Percentiles rank a stretch among this genome's conserved stretches.
These are phyloP conservation scores for Chrysopa pallens DNA, from an alignment of 1,140 invertebrate genomes.

Conservation along the genomic window DNA sequence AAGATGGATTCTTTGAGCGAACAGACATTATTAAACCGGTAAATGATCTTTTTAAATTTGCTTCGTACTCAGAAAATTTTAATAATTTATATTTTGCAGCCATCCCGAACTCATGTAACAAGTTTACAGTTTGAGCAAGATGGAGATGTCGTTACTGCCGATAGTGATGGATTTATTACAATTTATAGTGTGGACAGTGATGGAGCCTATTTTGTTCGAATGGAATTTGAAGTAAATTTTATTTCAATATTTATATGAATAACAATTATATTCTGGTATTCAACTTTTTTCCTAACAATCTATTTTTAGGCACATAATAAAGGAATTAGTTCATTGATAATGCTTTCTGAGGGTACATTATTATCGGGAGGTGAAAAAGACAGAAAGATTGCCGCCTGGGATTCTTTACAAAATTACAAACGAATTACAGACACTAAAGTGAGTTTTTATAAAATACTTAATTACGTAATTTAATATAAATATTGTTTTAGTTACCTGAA, in stretches of 20 bases:
- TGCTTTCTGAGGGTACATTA: conserved; percentile 76
- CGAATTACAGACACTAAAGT: conserved; percentile 79
- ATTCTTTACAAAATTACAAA: conserved; percentile 77
- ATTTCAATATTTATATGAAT: neutral
- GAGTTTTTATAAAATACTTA: conserved; percentile 6
- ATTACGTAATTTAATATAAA: neutral
- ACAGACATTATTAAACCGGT: conserved; percentile 74
- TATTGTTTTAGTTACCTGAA: conserved; percentile 50
- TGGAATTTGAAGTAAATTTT: conserved; percentile 55
- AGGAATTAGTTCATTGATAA: conserved; percentile 66
- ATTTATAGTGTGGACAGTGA: conserved; percentile 81
- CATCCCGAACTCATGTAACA: conserved; percentile 60
- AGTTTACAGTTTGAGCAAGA: conserved; percentile 83
- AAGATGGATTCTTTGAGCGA: conserved; percentile 75
- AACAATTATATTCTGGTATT: neutral
- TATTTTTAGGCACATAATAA: conserved; percentile 55
- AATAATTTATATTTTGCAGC: conserved; percentile 26
- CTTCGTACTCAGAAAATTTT: neutral
- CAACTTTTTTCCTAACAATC: neutral
- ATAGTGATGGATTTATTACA: conserved; percentile 86
- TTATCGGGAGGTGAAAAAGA: conserved; percentile 81
- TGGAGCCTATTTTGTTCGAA: conserved; percentile 69
- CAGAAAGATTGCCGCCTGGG: conserved; percentile 79
- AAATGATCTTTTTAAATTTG: conserved; percentile 12
- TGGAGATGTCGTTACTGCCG: conserved; percentile 84